Percentiles rank a stretch among this genome's conserved stretches.
These are phyloP conservation scores for Pandemis heparana DNA, from an alignment of 2,888 invertebrate genomes.

Conservation along the genomic window DNA sequence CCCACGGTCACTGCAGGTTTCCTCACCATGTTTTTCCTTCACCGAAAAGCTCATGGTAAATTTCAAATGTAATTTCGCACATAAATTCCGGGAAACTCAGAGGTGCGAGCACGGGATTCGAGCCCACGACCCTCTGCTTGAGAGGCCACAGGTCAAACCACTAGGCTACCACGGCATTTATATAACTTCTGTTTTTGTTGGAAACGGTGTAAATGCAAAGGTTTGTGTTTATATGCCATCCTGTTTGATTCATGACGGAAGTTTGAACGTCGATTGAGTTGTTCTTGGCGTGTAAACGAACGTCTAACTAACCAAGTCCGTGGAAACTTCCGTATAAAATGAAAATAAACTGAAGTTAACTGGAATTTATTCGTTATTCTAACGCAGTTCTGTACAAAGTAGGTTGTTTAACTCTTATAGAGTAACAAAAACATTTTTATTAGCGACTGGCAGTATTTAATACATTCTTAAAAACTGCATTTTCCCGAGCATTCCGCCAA, in stretches of 20 bases:
- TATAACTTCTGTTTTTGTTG: constrained; percentile 5
- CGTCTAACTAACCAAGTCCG: constrained; percentile 7
- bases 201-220: constrained; percentile 19
- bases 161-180: too few species aligned
- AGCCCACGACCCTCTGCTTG: too few species aligned
- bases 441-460: not conserved
- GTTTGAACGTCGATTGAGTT: constrained; percentile 41
- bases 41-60: too few species aligned
- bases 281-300: constrained; percentile 37
- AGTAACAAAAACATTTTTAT: not conserved
- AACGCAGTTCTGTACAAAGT: constrained; percentile 2
- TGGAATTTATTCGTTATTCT: constrained; percentile 8
- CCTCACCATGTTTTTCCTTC: too few species aligned
- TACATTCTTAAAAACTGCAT: not conserved
- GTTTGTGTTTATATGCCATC: constrained; percentile 8
- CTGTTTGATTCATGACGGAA: constrained; percentile 43
- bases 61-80: too few species aligned
- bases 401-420: not conserved
- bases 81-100: too few species aligned
- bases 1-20: too few species aligned
- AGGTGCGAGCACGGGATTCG: too few species aligned
- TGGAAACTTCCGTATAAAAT: constrained; percentile 16
- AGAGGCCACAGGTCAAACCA: too few species aligned
- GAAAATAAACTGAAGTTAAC: constrained; percentile 18
- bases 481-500: not conserved